Evolutionary conservation across 2,888 invertebrate species (phyloP).

Genomic region (Amblyjoppa fuscipennis): DNA sequence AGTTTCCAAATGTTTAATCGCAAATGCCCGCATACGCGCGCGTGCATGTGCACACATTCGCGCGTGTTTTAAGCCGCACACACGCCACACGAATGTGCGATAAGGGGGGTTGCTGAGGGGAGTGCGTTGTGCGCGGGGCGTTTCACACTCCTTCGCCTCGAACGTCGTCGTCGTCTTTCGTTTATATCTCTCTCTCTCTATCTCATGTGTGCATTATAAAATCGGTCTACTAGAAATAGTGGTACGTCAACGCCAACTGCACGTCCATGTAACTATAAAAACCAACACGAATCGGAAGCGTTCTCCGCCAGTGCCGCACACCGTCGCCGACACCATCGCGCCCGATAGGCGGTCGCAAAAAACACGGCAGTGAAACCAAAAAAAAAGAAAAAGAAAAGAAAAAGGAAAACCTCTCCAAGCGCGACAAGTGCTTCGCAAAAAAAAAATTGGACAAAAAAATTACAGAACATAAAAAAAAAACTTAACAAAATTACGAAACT

Average conservation of each 20-base stretch:
- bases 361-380: constrained; percentile 15
- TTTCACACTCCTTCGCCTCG: constrained; percentile 50
- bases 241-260: constrained; percentile 38
- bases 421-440: too few relatives aligned
- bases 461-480: neutral
- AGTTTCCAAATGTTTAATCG: constrained; percentile 40
- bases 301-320: constrained; percentile 47
- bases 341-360: neutral
- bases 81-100: constrained; percentile 54
- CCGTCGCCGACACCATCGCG: constrained; percentile 22
- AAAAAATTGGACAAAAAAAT: constrained; percentile 3
- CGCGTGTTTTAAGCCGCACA: neutral
- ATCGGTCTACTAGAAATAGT: constrained; percentile 13
- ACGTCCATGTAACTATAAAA: constrained; percentile 38
- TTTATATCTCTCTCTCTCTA: too few relatives aligned
- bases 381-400: neutral
- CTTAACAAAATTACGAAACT: constrained; percentile 9
- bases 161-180: neutral
- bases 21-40: constrained; percentile 12
- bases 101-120: constrained; percentile 63
- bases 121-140: constrained; percentile 54
- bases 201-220: constrained; percentile 40
- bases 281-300: neutral
- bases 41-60: constrained; percentile 2
- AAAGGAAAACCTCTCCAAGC: too few relatives aligned